phyloP scores from a whole-genome alignment of 2,888 invertebrate species.

The Agriotes lineatus region DNA sequence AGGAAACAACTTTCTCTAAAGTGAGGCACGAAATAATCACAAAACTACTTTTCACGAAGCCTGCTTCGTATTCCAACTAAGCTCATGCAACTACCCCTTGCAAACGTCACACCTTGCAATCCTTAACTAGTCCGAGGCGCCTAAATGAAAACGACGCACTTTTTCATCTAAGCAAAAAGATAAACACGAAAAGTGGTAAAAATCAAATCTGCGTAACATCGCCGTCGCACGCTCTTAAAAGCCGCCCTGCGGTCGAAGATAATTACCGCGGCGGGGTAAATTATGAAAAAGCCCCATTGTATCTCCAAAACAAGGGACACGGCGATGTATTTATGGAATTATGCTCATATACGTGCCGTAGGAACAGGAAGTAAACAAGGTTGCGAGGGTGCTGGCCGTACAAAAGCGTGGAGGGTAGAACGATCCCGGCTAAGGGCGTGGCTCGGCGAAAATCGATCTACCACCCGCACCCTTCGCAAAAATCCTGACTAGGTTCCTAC shows the following conservation, averaged over 20 bases:
- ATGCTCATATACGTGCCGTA: constrained; percentile 1
- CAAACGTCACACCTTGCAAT: too few relatives aligned
- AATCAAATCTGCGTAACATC: too few relatives aligned
- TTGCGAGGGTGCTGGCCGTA: constrained; percentile 40
- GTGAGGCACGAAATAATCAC: too few relatives aligned
- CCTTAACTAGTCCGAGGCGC: too few relatives aligned
- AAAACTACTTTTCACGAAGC: too few relatives aligned
- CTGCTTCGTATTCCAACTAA: too few relatives aligned
- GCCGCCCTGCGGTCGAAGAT: background rate
- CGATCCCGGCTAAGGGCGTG: constrained; percentile 58
- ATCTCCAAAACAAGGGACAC: background rate
- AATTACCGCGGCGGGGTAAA: background rate
- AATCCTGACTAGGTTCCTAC: constrained; percentile 36
- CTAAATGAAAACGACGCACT: too few relatives aligned
- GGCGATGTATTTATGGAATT: constrained; percentile 5
- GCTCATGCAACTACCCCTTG: too few relatives aligned
- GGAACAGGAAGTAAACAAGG: constrained; percentile 39
- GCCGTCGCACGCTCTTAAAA: background rate
- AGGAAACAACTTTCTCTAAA: too few relatives aligned
- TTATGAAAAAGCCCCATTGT: background rate
- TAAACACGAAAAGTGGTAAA: too few relatives aligned
- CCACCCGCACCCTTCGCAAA: constrained; percentile 44
- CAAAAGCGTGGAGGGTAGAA: constrained; percentile 45
- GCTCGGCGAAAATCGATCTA: constrained; percentile 57
- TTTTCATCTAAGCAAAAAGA: too few relatives aligned